phyloP scores from a whole-genome alignment of 2,797 vertebrate species.

The Neomorphus geoffroyi region DNA sequence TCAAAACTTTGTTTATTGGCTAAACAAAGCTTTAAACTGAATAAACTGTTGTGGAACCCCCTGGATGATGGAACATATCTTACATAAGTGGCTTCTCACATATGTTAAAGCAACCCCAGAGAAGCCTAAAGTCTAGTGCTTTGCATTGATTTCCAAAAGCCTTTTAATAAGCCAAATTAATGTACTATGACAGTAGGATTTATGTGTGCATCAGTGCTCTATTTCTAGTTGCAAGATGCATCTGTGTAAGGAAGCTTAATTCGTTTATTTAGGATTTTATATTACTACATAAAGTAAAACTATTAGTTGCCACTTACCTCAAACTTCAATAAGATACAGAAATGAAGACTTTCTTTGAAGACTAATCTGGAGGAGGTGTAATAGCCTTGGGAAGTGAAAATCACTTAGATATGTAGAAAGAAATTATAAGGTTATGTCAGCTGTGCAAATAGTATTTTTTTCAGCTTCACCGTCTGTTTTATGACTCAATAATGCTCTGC shows the following conservation, averaged over 20 bases:
- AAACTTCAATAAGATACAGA: background rate
- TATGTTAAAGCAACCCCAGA: background rate
- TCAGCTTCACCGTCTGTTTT: background rate
- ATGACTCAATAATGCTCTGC: background rate
- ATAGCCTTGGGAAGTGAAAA: background rate
- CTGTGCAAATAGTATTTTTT: background rate
- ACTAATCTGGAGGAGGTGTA: background rate
- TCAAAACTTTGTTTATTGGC: background rate
- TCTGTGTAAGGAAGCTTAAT: background rate
- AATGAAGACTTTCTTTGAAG: background rate
- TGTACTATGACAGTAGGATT: background rate
- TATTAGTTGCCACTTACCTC: background rate
- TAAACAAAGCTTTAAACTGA: background rate
- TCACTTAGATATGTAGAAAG: background rate
- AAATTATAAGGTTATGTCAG: background rate
- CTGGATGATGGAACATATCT: background rate
- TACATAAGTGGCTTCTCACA: fast-evolving
- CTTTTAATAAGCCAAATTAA: background rate
- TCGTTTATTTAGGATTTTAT: background rate
- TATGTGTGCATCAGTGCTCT: background rate
- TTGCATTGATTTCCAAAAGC: background rate
- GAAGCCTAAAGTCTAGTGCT: background rate
- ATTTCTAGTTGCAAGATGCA: background rate
- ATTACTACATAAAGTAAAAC: background rate
- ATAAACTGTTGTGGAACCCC: background rate